phyloP scores from a whole-genome alignment of 2,888 invertebrate genomes.

The Drosophila fungiperda region DNA sequence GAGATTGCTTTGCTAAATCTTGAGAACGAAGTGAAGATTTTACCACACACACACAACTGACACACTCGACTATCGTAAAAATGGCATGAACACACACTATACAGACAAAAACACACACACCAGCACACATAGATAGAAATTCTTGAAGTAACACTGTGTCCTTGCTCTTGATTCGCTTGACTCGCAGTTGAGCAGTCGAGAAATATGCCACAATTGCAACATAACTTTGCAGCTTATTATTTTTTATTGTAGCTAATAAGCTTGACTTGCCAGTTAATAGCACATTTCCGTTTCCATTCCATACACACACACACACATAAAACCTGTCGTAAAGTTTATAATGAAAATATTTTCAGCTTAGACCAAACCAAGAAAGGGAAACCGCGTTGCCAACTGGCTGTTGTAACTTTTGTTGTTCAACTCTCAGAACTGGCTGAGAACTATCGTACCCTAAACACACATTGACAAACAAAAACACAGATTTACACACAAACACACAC shows the following conservation, averaged over 20 bases:
- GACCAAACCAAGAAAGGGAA: conserved; percentile 31
- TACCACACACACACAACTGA: conserved; percentile 9
- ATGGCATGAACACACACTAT: conserved; percentile 4
- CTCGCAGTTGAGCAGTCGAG: conserved; percentile 24
- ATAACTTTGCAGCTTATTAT: conserved; percentile 81
- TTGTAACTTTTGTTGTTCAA: conserved; percentile 39
- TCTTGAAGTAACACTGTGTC: conserved; percentile 23
- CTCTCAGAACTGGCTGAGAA: conserved; percentile 40
- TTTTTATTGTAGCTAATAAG: conserved; percentile 79
- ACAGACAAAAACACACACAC: conserved; percentile 17
- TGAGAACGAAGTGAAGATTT: conserved; percentile 47
- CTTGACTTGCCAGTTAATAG: conserved; percentile 76
- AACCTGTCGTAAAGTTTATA: conserved; percentile 77
- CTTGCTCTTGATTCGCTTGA: conserved; percentile 20
- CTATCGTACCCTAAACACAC: conserved; percentile 38
- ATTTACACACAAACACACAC: neutral
- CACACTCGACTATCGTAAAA: conserved; percentile 12
- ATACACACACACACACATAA: conserved; percentile 15
- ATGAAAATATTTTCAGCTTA: conserved; percentile 78
- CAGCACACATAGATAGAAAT: conserved; percentile 28
- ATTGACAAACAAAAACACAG: conserved; percentile 23
- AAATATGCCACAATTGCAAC: conserved; percentile 74
- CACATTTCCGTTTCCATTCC: conserved; percentile 69
- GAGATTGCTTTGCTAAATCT: conserved; percentile 45
- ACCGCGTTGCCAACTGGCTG: conserved; percentile 47